Percentiles rank a stretch among this genome's conserved stretches.
These are phyloP conservation scores for Lycopodina hypogea DNA, from an alignment of 37 sponge, comb jelly and placozoan genomes.

Conservation along the genomic window DNA sequence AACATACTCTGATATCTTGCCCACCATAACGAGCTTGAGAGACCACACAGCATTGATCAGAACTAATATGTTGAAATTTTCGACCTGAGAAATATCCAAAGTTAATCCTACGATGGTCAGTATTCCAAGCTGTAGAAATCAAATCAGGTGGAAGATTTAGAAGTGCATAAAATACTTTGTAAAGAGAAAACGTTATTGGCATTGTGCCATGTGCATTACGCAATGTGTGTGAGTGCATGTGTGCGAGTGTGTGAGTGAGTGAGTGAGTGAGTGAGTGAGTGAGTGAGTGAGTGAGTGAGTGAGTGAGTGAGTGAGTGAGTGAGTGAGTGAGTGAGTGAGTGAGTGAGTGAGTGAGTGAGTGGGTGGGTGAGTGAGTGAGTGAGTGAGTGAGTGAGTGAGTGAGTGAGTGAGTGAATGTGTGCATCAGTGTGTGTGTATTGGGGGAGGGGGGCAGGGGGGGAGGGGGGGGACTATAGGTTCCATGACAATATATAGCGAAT, in stretches of 20 bases:
- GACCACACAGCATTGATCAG: slow-evolving; percentile 58
- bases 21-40: slow-evolving; percentile 48
- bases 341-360: background rate
- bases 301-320: background rate
- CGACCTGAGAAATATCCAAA: background rate
- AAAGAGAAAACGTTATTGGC: no score
- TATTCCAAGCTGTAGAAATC: slow-evolving; percentile 14
- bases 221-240: no score
- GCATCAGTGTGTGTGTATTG: no score
- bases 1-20: slow-evolving; percentile 54
- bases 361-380: no score
- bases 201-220: no score
- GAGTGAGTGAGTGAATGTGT: background rate
- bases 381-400: no score
- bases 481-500: no score
- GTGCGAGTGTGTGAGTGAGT: background rate
- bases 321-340: no score
- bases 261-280: no score
- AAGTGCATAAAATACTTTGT: no score
- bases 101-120: slow-evolving; percentile 26
- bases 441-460: no score
- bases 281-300: background rate
- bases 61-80: background rate
- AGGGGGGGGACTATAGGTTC: no score
- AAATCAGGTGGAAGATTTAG: background rate